Evolutionary conservation across 35 echinoderm and acorn worm species (phyloP).

Genomic region (Anneissia japonica): DNA sequence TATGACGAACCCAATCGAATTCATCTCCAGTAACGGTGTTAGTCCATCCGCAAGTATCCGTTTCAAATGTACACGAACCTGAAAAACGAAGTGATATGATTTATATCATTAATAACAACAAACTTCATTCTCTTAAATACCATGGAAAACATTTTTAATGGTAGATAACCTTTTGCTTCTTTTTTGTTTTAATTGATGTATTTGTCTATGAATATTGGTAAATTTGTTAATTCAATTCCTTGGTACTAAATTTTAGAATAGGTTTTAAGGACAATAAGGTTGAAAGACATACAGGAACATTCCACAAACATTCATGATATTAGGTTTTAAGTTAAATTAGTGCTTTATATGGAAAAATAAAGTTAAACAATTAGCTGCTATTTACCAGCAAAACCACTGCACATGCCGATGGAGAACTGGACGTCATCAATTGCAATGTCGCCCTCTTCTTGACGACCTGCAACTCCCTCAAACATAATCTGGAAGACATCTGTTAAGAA

Average conservation of each 20-base stretch:
- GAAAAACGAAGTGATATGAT: neutral
- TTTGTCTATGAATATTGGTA: neutral
- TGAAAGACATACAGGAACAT: too few species aligned
- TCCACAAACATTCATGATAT: neutral
- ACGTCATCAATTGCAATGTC: conserved; percentile 76
- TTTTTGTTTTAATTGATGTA: neutral
- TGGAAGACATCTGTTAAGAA: conserved; percentile 12
- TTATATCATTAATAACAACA: neutral
- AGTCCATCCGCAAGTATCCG: conserved; percentile 61
- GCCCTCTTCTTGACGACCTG: conserved; percentile 32
- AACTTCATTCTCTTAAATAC: neutral
- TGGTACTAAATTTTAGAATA: neutral
- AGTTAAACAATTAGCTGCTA: too few species aligned
- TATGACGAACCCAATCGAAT: conserved; percentile 73
- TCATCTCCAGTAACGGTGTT: conserved; percentile 62
- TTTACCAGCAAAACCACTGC: neutral
- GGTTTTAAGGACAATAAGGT: too few species aligned
- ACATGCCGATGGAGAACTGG: conserved; percentile 1
- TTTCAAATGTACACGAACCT: conserved; percentile 75
- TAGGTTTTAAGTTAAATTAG: neutral
- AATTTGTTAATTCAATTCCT: neutral
- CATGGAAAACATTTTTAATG: neutral
- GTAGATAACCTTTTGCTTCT: neutral
- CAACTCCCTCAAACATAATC: conserved; percentile 45
- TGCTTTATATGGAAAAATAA: too few species aligned